Evolutionary conservation across 2,888 invertebrate species (phyloP).

Genomic region (Philonicus albiceps): DNA sequence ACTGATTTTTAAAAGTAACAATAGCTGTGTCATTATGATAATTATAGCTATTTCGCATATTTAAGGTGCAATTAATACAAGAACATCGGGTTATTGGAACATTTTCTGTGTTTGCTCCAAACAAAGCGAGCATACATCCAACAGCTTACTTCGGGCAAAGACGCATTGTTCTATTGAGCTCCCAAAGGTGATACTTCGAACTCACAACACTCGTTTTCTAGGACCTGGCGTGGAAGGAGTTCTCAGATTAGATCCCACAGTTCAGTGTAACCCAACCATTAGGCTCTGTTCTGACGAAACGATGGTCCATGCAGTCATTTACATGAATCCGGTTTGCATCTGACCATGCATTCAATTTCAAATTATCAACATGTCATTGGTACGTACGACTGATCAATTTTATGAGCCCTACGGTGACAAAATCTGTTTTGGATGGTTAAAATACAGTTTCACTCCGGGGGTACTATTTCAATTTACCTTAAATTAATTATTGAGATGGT

Average conservation of each 20-base stretch:
- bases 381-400: not conserved
- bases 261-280: not conserved
- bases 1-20: not conserved
- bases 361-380: not conserved
- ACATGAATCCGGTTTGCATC: not conserved
- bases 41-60: not conserved
- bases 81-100: not conserved
- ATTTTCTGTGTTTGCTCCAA: not conserved
- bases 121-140: not conserved
- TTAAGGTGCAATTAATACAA: not conserved
- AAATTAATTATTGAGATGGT: slow-evolving; percentile 28
- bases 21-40: not conserved
- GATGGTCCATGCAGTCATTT: not conserved
- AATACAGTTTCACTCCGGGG: not conserved
- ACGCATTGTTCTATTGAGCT: not conserved
- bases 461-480: slow-evolving; percentile 9
- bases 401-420: not conserved
- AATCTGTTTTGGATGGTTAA: not conserved
- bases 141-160: not conserved
- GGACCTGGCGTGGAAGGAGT: not conserved
- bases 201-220: not conserved
- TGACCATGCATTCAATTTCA: not conserved
- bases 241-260: not conserved
- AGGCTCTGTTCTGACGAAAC: not conserved
- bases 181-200: not conserved